Conservation (phyloP, 2,888 invertebrate genomes). For the Diaphora mendica region DNA sequence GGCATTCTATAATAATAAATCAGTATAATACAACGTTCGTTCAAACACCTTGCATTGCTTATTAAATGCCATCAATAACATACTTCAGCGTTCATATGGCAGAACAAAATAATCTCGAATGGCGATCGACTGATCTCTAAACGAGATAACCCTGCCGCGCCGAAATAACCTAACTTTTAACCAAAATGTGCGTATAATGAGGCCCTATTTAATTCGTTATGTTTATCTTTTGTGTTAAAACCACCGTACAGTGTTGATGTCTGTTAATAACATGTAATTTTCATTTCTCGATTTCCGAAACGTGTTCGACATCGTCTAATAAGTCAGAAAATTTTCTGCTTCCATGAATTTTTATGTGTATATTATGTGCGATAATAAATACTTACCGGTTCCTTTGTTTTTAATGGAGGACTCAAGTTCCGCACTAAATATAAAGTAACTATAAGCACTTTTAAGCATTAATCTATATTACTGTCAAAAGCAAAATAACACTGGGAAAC, state of each 20-base stretch:
- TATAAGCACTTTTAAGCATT: constrained; percentile 14
- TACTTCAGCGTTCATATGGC: constrained; percentile 58
- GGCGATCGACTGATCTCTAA: constrained; percentile 71
- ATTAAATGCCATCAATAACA: constrained; percentile 53
- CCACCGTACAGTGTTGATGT: constrained; percentile 82
- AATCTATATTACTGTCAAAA: not conserved
- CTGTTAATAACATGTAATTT: constrained; percentile 84
- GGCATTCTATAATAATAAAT: constrained; percentile 17
- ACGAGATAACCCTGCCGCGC: constrained; percentile 71
- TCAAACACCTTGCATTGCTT: constrained; percentile 51
- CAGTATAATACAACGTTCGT: constrained; percentile 21
- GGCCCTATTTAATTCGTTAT: constrained; percentile 81
- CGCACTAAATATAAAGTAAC: not conserved
- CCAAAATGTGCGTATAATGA: constrained; percentile 81
- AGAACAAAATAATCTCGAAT: constrained; percentile 73
- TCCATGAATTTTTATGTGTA: constrained; percentile 74
- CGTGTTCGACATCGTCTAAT: constrained; percentile 79
- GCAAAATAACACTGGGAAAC: too few relatives aligned
- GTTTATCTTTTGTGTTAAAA: constrained; percentile 85
- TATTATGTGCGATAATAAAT: constrained; percentile 64
- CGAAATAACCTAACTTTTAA: constrained; percentile 80
- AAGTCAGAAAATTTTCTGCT: constrained; percentile 71
- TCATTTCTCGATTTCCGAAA: constrained; percentile 80
- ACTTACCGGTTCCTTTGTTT: constrained; percentile 60
- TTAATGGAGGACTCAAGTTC: constrained; percentile 18